Evolutionary conservation across 2,888 invertebrate genomes (phyloP).

Genomic region (Calameuta idolon): DNA sequence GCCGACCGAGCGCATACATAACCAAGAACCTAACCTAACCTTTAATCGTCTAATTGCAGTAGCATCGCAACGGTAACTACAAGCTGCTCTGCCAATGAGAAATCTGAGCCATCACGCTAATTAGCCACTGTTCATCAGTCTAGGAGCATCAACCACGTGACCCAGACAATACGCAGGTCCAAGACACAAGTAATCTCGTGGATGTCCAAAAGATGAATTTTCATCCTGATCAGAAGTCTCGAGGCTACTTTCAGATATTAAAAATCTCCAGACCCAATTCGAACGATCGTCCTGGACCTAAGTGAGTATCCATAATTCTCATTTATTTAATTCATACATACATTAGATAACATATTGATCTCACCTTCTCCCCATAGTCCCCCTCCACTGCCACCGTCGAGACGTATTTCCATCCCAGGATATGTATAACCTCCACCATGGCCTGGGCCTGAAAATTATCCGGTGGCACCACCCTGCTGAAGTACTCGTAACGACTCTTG

Average conservation of each 20-base stretch:
- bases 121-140: not conserved
- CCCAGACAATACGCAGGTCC: not conserved
- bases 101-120: slow-evolving; percentile 1
- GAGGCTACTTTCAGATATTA: not conserved
- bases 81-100: not conserved
- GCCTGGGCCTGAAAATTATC: slow-evolving; percentile 79
- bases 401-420: slow-evolving; percentile 81
- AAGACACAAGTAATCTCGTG: not conserved
- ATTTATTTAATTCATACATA: no score
- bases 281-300: not conserved
- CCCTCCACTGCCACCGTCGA: slow-evolving; percentile 83
- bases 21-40: not conserved
- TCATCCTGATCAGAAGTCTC: fast-evolving
- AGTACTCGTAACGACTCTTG: slow-evolving; percentile 77
- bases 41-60: not conserved
- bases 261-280: not conserved
- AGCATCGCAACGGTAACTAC: not conserved
- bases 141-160: not conserved
- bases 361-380: slow-evolving; percentile 80
- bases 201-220: not conserved
- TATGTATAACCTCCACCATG: slow-evolving; percentile 76
- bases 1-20: not conserved
- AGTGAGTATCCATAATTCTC: no score
- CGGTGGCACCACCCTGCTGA: slow-evolving; percentile 79
- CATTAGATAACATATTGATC: slow-evolving; percentile 13